Percentiles rank a stretch among this genome's conserved stretches.
Conservation (phyloP, 2,113 vertebrate genomes). For the Chamaea fasciata region DNA sequence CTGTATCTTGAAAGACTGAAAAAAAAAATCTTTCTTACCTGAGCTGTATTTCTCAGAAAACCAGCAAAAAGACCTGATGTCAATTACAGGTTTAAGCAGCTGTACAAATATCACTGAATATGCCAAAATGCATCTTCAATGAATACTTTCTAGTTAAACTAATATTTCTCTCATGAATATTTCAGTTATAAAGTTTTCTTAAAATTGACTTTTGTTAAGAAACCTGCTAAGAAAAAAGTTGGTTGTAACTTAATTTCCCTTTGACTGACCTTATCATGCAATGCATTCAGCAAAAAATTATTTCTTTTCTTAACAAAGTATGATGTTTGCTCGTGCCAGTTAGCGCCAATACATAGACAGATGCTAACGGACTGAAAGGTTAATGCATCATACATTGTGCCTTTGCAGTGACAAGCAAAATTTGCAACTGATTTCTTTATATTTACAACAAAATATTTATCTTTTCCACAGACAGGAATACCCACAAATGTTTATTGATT, state of each 20-base stretch:
- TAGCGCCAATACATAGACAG: neutral
- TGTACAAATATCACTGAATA: neutral
- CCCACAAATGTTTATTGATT: neutral
- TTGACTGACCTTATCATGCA: neutral
- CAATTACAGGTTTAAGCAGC: neutral
- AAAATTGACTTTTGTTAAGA: neutral
- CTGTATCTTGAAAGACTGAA: neutral
- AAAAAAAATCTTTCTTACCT: neutral
- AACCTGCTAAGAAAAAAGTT: neutral
- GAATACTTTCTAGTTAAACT: neutral
- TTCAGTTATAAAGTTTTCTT: neutral
- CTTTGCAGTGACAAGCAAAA: neutral
- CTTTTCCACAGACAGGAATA: neutral
- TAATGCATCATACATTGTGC: neutral
- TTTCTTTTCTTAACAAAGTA: neutral
- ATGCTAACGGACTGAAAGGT: neutral
- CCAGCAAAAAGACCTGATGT: neutral
- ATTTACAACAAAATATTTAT: neutral
- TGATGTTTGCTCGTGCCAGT: neutral
- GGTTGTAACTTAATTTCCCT: neutral
- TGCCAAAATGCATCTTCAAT: neutral
- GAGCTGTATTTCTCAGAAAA: neutral
- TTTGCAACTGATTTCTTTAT: neutral
- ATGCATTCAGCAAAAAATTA: neutral
- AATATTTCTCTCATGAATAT: conserved; percentile 1